Conservation (phyloP, 2,888 invertebrate species). For the Stramonita haemastoma region DNA sequence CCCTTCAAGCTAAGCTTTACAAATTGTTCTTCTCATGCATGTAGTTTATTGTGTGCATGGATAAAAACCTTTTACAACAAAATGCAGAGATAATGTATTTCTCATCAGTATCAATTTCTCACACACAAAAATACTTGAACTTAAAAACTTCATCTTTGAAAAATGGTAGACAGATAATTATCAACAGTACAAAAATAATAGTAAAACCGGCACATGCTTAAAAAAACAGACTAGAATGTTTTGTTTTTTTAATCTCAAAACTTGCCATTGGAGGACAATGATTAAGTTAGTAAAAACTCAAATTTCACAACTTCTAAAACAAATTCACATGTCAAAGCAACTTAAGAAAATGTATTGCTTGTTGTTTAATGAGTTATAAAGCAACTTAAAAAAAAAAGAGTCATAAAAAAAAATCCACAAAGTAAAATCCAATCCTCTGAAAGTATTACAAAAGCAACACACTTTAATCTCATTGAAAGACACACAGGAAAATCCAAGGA, state of each 20-base stretch:
- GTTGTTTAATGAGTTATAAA: neutral
- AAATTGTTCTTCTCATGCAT: too few species aligned
- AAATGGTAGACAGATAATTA: too few species aligned
- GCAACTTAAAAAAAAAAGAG: neutral
- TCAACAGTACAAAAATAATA: too few species aligned
- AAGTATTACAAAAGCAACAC: neutral
- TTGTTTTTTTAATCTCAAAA: neutral
- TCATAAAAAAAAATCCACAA: neutral
- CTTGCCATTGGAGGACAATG: slow-evolving; percentile 23
- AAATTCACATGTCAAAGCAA: slow-evolving; percentile 9
- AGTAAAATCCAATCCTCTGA: neutral
- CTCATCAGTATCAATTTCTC: too few species aligned
- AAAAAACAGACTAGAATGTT: too few species aligned
- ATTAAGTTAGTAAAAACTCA: slow-evolving; percentile 15
- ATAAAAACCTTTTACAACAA: too few species aligned
- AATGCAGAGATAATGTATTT: too few species aligned
- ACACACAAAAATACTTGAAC: too few species aligned
- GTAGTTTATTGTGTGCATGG: too few species aligned
- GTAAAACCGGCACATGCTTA: too few species aligned
- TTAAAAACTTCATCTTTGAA: too few species aligned
- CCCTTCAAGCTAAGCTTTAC: too few species aligned
- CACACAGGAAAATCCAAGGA: neutral
- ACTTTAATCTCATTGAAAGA: neutral
- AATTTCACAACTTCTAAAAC: neutral
- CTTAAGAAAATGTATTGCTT: neutral